These are phyloP conservation scores for Drosophila insularis DNA, from an alignment of 1,140 invertebrate species.

Conservation along the genomic window DNA sequence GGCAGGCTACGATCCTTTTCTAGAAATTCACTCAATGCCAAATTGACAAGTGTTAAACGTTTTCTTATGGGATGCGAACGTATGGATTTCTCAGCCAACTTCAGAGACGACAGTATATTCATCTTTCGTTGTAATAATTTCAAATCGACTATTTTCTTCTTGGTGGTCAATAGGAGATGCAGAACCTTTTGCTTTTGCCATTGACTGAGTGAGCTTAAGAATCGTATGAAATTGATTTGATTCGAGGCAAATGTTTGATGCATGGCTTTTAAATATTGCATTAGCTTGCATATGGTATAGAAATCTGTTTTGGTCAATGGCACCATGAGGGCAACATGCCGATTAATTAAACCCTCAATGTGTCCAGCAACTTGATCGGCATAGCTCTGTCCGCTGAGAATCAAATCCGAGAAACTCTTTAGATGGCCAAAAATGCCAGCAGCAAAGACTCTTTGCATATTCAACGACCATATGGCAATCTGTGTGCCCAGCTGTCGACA, in stretches of 20 bases:
- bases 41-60: conserved; percentile 46
- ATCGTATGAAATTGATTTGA: conserved; percentile 45
- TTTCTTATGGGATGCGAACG: conserved; percentile 39
- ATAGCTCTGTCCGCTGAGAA: conserved; percentile 48
- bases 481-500: conserved; percentile 59
- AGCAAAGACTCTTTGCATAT: conserved; percentile 34
- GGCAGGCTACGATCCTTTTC: conserved; percentile 53
- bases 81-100: conserved; percentile 53
- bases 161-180: conserved; percentile 79
- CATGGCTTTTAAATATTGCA: conserved; percentile 56
- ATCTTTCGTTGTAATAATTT: conserved; percentile 59
- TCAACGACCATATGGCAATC: conserved; percentile 58
- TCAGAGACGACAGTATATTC: conserved; percentile 49
- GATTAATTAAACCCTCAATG: conserved; percentile 50
- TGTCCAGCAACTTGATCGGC: conserved; percentile 36
- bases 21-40: conserved; percentile 52
- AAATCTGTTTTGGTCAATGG: conserved; percentile 37
- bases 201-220: conserved; percentile 45
- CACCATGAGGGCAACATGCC: conserved; percentile 36
- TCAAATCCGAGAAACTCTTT: conserved; percentile 48
- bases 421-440: conserved; percentile 48
- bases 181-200: conserved; percentile 65
- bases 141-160: conserved; percentile 83
- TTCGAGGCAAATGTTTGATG: conserved; percentile 64
- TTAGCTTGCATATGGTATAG: conserved; percentile 46